These are phyloP conservation scores for Petrolisthes cinctipes DNA, from an alignment of 2,888 invertebrate species.

Conservation along the genomic window DNA sequence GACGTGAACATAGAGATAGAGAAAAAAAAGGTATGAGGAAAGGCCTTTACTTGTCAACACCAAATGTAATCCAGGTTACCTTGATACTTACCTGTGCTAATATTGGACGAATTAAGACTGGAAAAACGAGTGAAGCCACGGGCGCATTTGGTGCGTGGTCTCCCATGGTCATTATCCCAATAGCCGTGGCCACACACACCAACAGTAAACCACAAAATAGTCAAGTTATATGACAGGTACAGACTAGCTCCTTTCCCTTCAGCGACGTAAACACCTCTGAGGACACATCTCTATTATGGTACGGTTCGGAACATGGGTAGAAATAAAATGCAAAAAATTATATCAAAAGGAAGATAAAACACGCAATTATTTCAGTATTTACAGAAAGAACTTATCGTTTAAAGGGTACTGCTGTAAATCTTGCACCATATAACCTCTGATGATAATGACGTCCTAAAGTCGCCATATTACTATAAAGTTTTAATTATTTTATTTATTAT, in stretches of 20 bases:
- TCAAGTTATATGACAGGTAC: neutral
- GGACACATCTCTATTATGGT: no score
- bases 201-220: neutral
- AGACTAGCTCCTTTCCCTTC: neutral
- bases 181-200: conserved; percentile 7
- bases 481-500: no score
- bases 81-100: conserved; percentile 81
- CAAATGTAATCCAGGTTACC: neutral
- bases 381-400: no score
- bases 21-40: neutral
- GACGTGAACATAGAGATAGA: neutral
- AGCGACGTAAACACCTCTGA: conserved; percentile 37
- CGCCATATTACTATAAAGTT: no score
- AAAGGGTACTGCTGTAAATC: no score
- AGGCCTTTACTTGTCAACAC: neutral
- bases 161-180: conserved; percentile 86
- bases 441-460: no score
- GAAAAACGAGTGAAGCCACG: conserved; percentile 90
- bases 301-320: no score
- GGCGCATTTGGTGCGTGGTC: conserved; percentile 81
- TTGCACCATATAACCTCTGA: no score
- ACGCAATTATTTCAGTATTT: no score
- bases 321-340: no score
- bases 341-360: no score
- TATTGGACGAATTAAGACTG: conserved; percentile 91